A percentile compares a stretch with the other conserved stretches of the same genome.
These are phyloP conservation scores for Hycleus phaleratus DNA, from an alignment of 1,140 invertebrate species.

Conservation along the genomic window DNA sequence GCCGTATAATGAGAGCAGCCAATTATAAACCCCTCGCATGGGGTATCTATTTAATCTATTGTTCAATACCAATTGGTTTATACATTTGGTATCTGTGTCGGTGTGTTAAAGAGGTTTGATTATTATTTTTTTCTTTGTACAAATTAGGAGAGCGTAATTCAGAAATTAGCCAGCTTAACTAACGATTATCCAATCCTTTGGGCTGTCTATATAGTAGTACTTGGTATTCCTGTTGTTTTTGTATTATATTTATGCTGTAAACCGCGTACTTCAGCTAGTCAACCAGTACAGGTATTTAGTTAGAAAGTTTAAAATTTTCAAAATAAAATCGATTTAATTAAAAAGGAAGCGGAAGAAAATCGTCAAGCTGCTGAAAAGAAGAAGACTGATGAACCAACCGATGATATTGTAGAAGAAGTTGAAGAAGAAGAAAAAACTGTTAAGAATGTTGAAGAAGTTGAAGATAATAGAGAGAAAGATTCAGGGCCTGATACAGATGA, in stretches of 20 bases:
- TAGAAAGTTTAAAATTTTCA: background rate
- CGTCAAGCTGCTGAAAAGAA: conserved; percentile 44
- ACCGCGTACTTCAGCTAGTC: conserved; percentile 42
- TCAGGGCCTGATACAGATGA: conserved; percentile 35
- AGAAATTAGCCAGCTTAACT: conserved; percentile 71
- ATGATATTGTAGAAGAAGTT: conserved; percentile 46
- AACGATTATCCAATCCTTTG: conserved; percentile 88
- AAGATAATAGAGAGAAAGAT: conserved; percentile 40
- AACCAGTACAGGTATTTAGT: conserved; percentile 34
- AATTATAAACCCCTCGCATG: conserved; percentile 73
- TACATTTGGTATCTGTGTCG: conserved; percentile 64
- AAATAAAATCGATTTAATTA: background rate
- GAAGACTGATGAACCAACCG: conserved; percentile 52
- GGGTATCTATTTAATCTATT: conserved; percentile 69
- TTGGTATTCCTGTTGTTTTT: conserved; percentile 69
- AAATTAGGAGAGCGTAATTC: conserved; percentile 69
- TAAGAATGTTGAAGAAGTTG: conserved; percentile 37
- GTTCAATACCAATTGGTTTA: conserved; percentile 58
- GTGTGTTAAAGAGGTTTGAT: conserved; percentile 56
- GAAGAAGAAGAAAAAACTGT: conserved; percentile 44
- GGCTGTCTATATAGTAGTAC: conserved; percentile 73
- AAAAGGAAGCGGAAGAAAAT: conserved; percentile 36
- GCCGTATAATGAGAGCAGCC: conserved; percentile 59
- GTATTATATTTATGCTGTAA: conserved; percentile 76
- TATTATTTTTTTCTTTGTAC: conserved; percentile 36